A percentile compares a stretch with the other conserved stretches of the same genome.
phyloP scores from a whole-genome alignment of 2,797 vertebrate species.

The Etheostoma nigrum region DNA sequence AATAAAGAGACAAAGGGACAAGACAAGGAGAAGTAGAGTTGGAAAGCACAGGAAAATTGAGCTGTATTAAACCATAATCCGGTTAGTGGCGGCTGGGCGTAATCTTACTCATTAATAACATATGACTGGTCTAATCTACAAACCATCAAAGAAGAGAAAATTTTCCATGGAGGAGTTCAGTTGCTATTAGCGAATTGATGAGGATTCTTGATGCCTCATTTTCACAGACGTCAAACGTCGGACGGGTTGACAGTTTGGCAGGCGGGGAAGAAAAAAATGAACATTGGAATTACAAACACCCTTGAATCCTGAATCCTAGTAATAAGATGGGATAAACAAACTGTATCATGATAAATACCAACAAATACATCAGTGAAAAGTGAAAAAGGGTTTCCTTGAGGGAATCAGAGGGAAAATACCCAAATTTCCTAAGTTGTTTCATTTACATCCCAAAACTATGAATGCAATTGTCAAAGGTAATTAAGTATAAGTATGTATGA shows the following conservation, averaged over 20 bases:
- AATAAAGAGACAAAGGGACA: constrained; percentile 27
- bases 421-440: constrained; percentile 3
- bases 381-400: constrained; percentile 22
- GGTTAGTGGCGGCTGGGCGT: constrained; percentile 75
- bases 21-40: constrained; percentile 35
- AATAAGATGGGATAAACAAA: constrained; percentile 68
- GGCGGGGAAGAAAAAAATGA: constrained; percentile 9
- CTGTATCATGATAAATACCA: constrained; percentile 37
- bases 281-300: constrained; percentile 48
- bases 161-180: constrained; percentile 59
- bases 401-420: constrained; percentile 11
- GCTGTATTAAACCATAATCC: constrained; percentile 77
- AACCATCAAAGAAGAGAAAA: constrained; percentile 63
- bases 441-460: background rate
- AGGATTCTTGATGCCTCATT: constrained; percentile 65
- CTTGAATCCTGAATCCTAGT: constrained; percentile 46
- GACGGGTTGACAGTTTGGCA: constrained; percentile 61
- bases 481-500: background rate
- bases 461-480: background rate
- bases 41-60: constrained; percentile 58
- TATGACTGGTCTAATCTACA: constrained; percentile 69
- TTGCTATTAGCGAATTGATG: constrained; percentile 53
- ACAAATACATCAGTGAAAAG: constrained; percentile 38
- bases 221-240: constrained; percentile 61
- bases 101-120: constrained; percentile 80